Base-by-base conservation (phyloP, 2,888 invertebrate species). In the Drosophila sordidapex region DNA sequence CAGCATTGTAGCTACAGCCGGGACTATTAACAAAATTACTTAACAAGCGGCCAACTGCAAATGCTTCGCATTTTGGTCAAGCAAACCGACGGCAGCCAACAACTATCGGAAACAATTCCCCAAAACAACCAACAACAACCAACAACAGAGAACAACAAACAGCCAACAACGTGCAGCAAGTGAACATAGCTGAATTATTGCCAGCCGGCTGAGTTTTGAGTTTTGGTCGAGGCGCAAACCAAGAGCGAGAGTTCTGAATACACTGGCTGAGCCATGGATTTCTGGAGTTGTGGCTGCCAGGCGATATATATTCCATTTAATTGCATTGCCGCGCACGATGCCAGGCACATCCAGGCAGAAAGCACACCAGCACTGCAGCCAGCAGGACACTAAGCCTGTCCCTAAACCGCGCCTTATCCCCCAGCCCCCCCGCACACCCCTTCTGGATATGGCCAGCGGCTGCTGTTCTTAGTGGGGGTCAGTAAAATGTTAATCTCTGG, bases 231-330 rank as follows among this genome's bases (percentile, higher is more conserved):
- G 57, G 35, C 68, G 48, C 46, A 60, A 21, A 5, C 38, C 40
- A 31, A 49, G 53, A 27, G 21, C 49, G 29, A 52, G 54, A 52
- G 61, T 69, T 54, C 56, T 66, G 25, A 15, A 36, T 36, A 10
- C n/a, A 21, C 46, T 33, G 52, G 51, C n/a, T 15, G 8, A 25
- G 43, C 38, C n/a, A 10, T 2, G 36, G 25, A 2, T 25, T 1
- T n/a, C 36, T 68, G 31, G n/a, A 38, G 10, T 36, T 67, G 29
- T 43, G 76, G 15, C 60, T 57, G 70, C 71, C 69, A 51, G 49
- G 66, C 90, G 70, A 90, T 87, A 89, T 90, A 89, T 90, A 89
- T 87, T 87, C 90, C 75, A 87, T 87, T 90, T 87, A 87, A 87
- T 87, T 87, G 89, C 87, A 82, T 87, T 73, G 87, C 81, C 76